A percentile compares a stretch with the other conserved stretches of the same genome.
Conservation (phyloP, 2,113 vertebrate genomes). For the Atlantisia rogersi region DNA sequence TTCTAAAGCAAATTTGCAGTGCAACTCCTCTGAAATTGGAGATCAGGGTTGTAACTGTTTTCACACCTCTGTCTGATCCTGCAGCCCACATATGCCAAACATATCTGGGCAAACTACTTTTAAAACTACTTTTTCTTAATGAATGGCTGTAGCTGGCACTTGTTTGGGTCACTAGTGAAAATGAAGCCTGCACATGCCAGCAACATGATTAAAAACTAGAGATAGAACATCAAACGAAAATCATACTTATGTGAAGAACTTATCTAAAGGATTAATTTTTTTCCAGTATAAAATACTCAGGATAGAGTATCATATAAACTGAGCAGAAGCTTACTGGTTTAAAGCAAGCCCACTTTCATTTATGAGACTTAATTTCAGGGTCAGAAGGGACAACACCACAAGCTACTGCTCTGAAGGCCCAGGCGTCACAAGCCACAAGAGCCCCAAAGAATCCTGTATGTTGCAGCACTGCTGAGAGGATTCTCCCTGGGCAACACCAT, state of each 20-base stretch:
- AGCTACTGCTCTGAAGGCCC: background rate
- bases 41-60: background rate
- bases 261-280: background rate
- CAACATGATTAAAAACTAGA: background rate
- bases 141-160: background rate
- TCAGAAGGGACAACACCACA: background rate
- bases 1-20: background rate
- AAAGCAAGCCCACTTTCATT: background rate
- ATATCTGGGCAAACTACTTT: background rate
- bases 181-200: background rate
- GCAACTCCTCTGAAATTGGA: background rate
- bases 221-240: background rate
- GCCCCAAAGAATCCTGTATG: background rate
- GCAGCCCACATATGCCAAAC: background rate
- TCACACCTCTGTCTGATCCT: background rate
- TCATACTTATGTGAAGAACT: background rate
- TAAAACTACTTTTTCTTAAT: background rate
- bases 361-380: background rate
- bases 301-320: background rate
- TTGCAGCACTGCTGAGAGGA: background rate
- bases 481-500: background rate
- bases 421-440: background rate
- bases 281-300: background rate
- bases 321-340: background rate
- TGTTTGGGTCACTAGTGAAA: background rate